phyloP scores from a whole-genome alignment of 2,113 vertebrate genomes.

The cattle (Bos taurus) region DNA sequence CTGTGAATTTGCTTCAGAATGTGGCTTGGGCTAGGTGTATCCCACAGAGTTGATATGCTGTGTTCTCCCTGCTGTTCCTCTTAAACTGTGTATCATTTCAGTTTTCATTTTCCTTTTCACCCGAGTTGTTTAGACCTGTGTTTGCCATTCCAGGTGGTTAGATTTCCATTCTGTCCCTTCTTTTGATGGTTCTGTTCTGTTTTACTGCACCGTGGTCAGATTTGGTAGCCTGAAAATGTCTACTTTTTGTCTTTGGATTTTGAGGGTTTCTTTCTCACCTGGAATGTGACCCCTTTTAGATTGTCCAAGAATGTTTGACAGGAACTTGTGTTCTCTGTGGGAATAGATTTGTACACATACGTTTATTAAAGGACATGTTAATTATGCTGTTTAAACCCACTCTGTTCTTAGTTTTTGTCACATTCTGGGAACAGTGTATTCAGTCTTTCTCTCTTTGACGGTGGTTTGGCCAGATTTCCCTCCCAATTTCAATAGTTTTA shows the following conservation, averaged over 20 bases:
- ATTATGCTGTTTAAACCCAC: background rate
- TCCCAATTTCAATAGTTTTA: background rate
- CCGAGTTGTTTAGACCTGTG: background rate
- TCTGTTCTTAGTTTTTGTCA: background rate
- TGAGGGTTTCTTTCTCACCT: background rate
- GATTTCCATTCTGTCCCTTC: background rate
- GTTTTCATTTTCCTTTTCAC: background rate
- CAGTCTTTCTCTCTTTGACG: background rate
- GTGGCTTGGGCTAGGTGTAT: background rate
- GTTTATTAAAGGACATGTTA: background rate
- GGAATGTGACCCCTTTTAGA: background rate
- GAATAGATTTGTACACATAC: fast-evolving
- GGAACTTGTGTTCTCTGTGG: background rate
- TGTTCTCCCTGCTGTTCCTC: background rate
- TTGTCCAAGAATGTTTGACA: too few relatives aligned
- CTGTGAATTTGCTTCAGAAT: background rate
- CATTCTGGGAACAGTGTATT: background rate
- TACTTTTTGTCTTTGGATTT: background rate
- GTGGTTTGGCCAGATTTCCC: background rate
- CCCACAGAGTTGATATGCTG: too few relatives aligned
- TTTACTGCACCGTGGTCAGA: background rate
- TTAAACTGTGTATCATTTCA: background rate
- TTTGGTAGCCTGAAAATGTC: background rate
- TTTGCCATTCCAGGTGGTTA: background rate
- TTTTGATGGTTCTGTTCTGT: background rate